Conservation (phyloP, 2,888 invertebrate species). For the Pelosia muscerda region DNA sequence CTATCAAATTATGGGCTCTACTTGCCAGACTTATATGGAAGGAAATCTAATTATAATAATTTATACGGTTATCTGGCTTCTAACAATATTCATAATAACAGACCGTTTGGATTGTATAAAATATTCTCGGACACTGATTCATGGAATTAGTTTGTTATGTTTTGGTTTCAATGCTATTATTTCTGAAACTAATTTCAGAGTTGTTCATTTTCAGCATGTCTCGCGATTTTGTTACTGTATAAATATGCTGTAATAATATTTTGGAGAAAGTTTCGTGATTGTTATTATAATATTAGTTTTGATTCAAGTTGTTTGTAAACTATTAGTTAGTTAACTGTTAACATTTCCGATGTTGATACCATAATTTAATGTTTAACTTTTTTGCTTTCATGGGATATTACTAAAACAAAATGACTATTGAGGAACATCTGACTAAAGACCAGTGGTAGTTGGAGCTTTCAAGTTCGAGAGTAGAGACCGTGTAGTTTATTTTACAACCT, state of each 20-base stretch:
- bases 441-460: too few relatives aligned
- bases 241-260: slow-evolving; percentile 16
- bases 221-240: slow-evolving; percentile 13
- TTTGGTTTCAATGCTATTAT: slow-evolving; percentile 22
- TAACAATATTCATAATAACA: slow-evolving; percentile 89
- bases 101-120: slow-evolving; percentile 89
- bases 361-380: background rate
- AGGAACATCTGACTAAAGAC: too few relatives aligned
- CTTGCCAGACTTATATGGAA: slow-evolving; percentile 73
- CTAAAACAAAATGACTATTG: too few relatives aligned
- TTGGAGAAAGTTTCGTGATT: background rate
- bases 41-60: slow-evolving; percentile 76
- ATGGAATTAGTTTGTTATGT: slow-evolving; percentile 46
- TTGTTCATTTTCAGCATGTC: slow-evolving; percentile 17
- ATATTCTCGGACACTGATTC: slow-evolving; percentile 78
- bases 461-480: too few relatives aligned
- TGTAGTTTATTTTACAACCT: too few relatives aligned
- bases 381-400: background rate
- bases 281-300: slow-evolving; percentile 1
- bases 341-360: background rate
- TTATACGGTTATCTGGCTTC: slow-evolving; percentile 88
- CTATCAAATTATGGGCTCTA: slow-evolving; percentile 89
- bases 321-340: background rate
- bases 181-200: slow-evolving; percentile 17
- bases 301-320: background rate